These are phyloP conservation scores for Plestiodon gilberti DNA, from an alignment of 2,113 vertebrate species.

Conservation along the genomic window DNA sequence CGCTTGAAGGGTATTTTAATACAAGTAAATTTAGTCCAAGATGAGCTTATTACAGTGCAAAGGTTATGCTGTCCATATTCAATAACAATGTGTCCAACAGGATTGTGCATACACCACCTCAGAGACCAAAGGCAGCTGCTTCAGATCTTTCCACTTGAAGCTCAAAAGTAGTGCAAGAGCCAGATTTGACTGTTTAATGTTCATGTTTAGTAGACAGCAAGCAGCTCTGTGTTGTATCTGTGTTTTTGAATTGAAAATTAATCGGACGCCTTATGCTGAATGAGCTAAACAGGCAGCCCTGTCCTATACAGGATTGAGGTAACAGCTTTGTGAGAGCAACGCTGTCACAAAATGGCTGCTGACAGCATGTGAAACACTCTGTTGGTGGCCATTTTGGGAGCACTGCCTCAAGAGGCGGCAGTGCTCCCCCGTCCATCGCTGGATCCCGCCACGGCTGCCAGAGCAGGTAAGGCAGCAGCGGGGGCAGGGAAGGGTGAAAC, in stretches of 20 bases:
- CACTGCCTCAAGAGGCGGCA: no score
- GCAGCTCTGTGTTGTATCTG: background rate
- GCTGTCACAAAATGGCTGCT: no score
- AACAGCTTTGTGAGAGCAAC: no score
- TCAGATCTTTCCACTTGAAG: background rate
- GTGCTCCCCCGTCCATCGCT: no score
- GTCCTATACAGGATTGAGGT: no score
- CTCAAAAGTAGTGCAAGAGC: background rate
- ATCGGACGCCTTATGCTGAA: background rate
- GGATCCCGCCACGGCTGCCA: no score
- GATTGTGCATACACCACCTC: background rate
- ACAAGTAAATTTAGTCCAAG: background rate
- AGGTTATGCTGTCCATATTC: background rate
- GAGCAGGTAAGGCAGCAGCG: no score
- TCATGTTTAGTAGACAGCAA: background rate
- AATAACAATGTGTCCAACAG: background rate
- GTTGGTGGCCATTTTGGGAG: no score
- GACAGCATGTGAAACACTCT: no score
- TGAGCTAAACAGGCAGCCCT: background rate
- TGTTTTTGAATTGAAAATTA: background rate
- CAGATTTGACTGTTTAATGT: background rate
- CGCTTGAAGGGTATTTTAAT: background rate
- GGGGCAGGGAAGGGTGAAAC: no score
- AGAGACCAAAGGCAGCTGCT: background rate
- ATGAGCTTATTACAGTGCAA: background rate